phyloP scores from a whole-genome alignment of 2,888 invertebrate species.

The Aphodius sticticus region DNA sequence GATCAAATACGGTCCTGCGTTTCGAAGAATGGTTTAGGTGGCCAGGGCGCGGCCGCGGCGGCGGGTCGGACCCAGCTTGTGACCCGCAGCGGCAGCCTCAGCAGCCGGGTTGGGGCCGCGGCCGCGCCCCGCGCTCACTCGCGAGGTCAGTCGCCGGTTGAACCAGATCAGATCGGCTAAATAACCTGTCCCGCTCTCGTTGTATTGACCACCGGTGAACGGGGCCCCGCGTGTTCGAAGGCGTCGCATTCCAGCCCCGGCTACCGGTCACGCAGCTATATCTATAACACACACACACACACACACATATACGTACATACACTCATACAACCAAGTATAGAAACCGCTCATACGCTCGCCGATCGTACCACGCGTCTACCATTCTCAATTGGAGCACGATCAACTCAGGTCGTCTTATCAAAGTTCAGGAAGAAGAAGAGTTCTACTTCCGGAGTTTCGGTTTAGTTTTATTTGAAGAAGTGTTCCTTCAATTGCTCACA shows the following conservation, averaged over 20 bases:
- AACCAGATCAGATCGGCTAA: constrained; percentile 45
- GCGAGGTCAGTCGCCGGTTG: constrained; percentile 48
- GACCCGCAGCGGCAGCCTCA: constrained; percentile 52
- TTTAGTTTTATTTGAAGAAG: too few relatives aligned
- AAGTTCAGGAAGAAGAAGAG: neutral
- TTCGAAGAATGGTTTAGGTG: constrained; percentile 51
- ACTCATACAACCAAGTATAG: neutral
- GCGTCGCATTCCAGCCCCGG: constrained; percentile 26
- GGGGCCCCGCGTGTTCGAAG: constrained; percentile 31
- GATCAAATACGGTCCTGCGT: neutral
- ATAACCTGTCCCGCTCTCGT: constrained; percentile 37
- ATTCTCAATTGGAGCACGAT: neutral
- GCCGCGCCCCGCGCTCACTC: constrained; percentile 46
- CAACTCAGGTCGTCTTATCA: neutral
- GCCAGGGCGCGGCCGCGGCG: constrained; percentile 54
- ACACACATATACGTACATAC: neutral
- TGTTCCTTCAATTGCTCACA: too few relatives aligned
- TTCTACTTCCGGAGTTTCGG: too few relatives aligned
- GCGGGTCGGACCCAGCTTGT: constrained; percentile 40
- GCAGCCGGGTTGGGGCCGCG: constrained; percentile 27
- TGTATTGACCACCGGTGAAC: constrained; percentile 32
- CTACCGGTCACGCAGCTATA: constrained; percentile 31
- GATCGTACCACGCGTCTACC: neutral
- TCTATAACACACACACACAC: constrained; percentile 4
- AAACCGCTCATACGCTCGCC: neutral